Conservation (phyloP, 2,797 vertebrate genomes). For the Sebastes cheni region DNA sequence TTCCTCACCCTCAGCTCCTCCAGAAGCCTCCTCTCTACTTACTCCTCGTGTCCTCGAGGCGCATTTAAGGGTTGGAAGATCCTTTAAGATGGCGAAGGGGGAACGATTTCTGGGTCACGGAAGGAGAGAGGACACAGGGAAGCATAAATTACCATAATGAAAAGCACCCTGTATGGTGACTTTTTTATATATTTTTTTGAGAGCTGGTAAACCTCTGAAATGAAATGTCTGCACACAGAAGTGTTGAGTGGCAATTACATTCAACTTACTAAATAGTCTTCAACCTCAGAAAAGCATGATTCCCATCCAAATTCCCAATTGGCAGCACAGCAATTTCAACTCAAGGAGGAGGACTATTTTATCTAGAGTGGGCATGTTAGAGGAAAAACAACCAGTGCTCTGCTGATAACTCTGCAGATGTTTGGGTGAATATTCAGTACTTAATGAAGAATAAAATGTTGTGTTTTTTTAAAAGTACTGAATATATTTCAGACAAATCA, state of each 20-base stretch:
- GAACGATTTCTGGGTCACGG: too few relatives aligned
- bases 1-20: too few relatives aligned
- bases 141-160: too few relatives aligned
- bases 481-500: neutral
- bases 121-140: too few relatives aligned
- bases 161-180: neutral
- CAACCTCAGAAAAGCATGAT: slow-evolving; percentile 39
- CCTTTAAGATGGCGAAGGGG: too few relatives aligned
- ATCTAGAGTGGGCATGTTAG: slow-evolving; percentile 50
- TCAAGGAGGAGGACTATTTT: slow-evolving; percentile 52
- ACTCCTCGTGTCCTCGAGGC: too few relatives aligned
- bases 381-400: slow-evolving; percentile 30
- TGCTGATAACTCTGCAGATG: slow-evolving; percentile 4
- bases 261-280: slow-evolving; percentile 50
- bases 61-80: too few relatives aligned
- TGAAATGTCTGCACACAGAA: slow-evolving; percentile 46
- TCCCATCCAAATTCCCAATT: slow-evolving; percentile 40
- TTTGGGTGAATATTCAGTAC: neutral
- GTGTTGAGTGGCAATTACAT: slow-evolving; percentile 56
- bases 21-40: too few relatives aligned
- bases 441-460: neutral
- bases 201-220: slow-evolving; percentile 47
- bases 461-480: neutral
- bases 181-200: slow-evolving; percentile 7
- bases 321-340: slow-evolving; percentile 41